A percentile compares a stretch with the other conserved stretches of the same genome.
phyloP scores from a whole-genome alignment of 2,113 vertebrate genomes.

The Asarcornis scutulata region DNA sequence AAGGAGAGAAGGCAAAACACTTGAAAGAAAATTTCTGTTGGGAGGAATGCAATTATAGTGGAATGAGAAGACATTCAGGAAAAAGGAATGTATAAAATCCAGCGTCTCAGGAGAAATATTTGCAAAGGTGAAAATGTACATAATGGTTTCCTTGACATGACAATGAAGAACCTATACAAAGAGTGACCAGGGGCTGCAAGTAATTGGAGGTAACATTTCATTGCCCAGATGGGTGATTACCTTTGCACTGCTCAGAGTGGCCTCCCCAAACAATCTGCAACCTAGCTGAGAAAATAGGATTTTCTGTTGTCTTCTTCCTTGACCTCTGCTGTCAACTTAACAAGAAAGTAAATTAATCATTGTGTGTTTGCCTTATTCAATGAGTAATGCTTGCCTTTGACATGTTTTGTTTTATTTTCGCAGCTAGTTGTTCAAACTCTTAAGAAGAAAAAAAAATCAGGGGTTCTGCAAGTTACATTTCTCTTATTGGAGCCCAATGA shows the following conservation, averaged over 20 bases:
- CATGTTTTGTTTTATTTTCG: background rate
- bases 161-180: background rate
- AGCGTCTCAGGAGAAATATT: background rate
- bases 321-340: background rate
- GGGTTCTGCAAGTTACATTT: background rate
- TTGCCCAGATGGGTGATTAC: conserved; percentile 5
- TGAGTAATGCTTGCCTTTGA: background rate
- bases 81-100: background rate
- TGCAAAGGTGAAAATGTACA: background rate
- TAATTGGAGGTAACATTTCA: conserved; percentile 18
- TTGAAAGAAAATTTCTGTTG: background rate
- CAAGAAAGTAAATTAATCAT: conserved; percentile 10
- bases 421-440: background rate
- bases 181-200: conserved; percentile 25
- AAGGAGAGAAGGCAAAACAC: background rate
- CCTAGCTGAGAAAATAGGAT: conserved; percentile 5
- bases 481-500: fast-evolving
- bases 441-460: background rate
- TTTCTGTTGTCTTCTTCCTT: conserved; percentile 4
- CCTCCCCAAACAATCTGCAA: background rate
- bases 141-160: conserved; percentile 20
- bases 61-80: background rate
- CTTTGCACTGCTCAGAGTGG: background rate
- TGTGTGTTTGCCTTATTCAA: background rate
- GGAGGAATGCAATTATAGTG: background rate